Conservation (phyloP, 2,113 vertebrate species). For the Lucifuga dentata region DNA sequence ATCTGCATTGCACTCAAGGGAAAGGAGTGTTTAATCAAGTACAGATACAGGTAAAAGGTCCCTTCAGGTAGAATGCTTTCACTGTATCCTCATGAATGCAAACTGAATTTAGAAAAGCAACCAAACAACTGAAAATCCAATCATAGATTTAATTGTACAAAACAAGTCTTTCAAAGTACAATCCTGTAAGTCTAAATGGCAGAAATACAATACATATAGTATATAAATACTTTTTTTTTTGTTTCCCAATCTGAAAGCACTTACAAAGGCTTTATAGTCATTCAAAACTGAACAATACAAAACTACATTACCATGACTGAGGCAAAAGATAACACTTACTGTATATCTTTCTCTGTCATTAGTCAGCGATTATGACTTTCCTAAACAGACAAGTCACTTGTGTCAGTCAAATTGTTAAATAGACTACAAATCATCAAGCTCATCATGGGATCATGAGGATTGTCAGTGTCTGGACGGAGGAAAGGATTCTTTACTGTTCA, state of each 20-base stretch:
- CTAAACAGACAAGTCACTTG: slow-evolving; percentile 16
- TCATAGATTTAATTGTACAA: slow-evolving; percentile 46
- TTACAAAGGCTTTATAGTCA: slow-evolving; percentile 54
- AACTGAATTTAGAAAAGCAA: not conserved
- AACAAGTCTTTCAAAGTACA: slow-evolving; percentile 41
- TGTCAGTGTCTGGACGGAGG: slow-evolving; percentile 2
- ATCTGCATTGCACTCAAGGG: slow-evolving; percentile 45
- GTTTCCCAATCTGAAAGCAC: slow-evolving; percentile 44
- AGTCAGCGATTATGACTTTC: slow-evolving; percentile 44
- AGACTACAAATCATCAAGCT: slow-evolving; percentile 7
- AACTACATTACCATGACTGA: slow-evolving; percentile 15
- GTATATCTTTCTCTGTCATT: slow-evolving; percentile 50
- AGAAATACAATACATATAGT: slow-evolving; percentile 40
- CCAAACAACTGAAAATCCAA: slow-evolving; percentile 1
- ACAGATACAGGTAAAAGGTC: slow-evolving; percentile 45
- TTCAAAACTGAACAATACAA: slow-evolving; percentile 13
- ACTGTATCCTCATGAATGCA: not conserved
- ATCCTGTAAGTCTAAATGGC: slow-evolving; percentile 39
- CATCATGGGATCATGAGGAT: slow-evolving; percentile 20
- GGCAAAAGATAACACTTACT: slow-evolving; percentile 36
- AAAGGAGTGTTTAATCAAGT: slow-evolving; percentile 56
- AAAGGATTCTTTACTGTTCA: not conserved
- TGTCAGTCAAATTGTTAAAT: slow-evolving; percentile 9
- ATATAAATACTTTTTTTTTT: slow-evolving; percentile 53
- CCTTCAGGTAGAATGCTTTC: slow-evolving; percentile 8